Base-by-base conservation (phyloP, 2,888 invertebrate species). In the Lypha dubia region DNA sequence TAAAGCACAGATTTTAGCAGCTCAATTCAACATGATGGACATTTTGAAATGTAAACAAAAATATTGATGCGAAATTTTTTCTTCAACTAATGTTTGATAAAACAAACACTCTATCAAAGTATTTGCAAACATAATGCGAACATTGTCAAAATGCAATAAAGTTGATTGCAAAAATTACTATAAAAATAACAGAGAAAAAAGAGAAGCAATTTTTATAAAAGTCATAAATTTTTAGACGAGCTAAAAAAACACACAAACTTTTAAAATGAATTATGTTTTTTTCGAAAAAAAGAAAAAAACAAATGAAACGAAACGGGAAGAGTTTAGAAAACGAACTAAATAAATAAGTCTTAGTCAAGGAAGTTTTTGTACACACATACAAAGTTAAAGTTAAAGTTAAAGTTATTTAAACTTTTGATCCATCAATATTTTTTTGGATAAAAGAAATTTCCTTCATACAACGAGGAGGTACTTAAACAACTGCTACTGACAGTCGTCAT, bases 401-500 rank as follows among this genome's bases (percentile, higher is more conserved):
- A 79, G 58, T 79, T 79, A 38, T 62, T 62, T 32, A 73, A 84
- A 82, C 68, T 84, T 84, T 79, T 60, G 77, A 84, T 79, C 68
- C 82, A 84, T 84, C 84, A 84, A 84, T 84, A 84, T 74, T 71
- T 74, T n/a, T 71, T 73, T 79, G 81, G 73, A 77, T 70, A 71
- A 83, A 73, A 67, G 51, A 44, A 73, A 76, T 68, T 84, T 81
- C 77, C 73, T 77, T 67, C 68, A 17, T 67, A 38, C 67, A 60
- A 35, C n/a, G 8, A 24, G 0, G 1, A 17, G n/a, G n/a, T 24
- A 7, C 9, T 44, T 49, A 15, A 53, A 58, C 84, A 81, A 84
- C 81, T 84, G 77, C 73, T 63, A 70, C 84, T 84, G 84, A 81
- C 84, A 84, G 84, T 82, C 81, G 63, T 84, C 82, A 82, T 84